Evolutionary conservation across 2,797 vertebrate species (phyloP).

Genomic region (Zalophus californianus): DNA sequence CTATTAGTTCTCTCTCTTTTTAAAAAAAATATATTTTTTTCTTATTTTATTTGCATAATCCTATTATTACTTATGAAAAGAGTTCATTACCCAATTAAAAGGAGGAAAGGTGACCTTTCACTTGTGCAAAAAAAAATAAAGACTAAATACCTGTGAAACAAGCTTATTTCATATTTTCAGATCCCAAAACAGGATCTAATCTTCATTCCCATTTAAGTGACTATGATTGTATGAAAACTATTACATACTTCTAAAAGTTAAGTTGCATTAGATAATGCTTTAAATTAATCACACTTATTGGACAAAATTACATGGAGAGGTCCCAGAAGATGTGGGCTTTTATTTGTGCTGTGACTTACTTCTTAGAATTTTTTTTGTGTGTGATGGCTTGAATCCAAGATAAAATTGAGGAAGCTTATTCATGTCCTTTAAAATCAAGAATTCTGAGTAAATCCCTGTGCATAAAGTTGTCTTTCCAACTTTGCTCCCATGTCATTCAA

Average conservation of each 20-base stretch:
- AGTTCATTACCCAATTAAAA: neutral
- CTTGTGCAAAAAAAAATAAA: neutral
- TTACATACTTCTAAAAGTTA: neutral
- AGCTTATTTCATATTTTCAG: neutral
- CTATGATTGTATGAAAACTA: neutral
- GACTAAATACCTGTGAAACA: neutral
- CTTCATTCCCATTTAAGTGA: neutral
- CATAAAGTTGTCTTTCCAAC: neutral
- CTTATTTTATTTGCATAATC: neutral
- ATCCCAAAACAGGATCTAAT: neutral
- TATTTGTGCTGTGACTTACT: neutral
- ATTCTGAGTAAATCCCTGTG: neutral
- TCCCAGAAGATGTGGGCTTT: neutral
- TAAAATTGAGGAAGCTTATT: neutral
- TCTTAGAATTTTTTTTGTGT: neutral
- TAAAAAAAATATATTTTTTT: neutral
- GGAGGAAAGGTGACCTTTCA: neutral
- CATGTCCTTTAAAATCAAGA: neutral
- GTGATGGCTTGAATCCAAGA: neutral
- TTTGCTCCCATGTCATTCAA: neutral
- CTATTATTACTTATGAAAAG: neutral
- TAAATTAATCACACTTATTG: neutral
- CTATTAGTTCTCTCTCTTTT: neutral
- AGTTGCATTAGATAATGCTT: neutral
- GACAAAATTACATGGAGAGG: neutral